Conservation (phyloP, 2,888 invertebrate genomes). For the Theodoxus fluviatilis region DNA sequence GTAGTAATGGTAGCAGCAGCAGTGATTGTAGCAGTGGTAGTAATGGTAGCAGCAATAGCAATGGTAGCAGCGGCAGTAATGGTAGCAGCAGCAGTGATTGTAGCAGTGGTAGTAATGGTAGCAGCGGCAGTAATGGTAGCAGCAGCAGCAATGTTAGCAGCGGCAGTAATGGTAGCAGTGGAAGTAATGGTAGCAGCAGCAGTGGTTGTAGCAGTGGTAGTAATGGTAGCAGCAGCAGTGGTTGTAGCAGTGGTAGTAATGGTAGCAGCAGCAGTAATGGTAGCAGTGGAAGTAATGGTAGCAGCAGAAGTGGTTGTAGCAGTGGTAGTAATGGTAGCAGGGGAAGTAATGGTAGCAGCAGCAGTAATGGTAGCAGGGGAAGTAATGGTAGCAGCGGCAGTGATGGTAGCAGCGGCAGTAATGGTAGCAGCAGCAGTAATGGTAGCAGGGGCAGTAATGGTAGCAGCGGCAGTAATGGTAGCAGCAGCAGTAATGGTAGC, state of each 20-base stretch:
- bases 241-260: background rate
- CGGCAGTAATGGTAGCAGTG: background rate
- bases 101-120: too few species aligned
- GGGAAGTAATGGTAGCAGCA: background rate
- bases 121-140: background rate
- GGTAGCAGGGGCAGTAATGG: background rate
- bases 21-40: too few species aligned
- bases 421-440: background rate
- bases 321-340: background rate
- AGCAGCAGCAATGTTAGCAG: background rate
- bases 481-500: background rate
- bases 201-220: background rate
- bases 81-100: too few species aligned
- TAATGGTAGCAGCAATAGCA: too few species aligned
- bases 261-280: background rate
- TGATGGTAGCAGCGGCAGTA: background rate
- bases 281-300: background rate
- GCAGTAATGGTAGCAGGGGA: background rate
- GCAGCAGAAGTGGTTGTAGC: background rate
- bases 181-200: background rate
- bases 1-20: too few species aligned
- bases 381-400: background rate
- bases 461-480: background rate
- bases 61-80: too few species aligned
- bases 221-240: background rate